Evolutionary conservation across 2,797 vertebrate species (phyloP).

Genomic region (Carapus acus): DNA sequence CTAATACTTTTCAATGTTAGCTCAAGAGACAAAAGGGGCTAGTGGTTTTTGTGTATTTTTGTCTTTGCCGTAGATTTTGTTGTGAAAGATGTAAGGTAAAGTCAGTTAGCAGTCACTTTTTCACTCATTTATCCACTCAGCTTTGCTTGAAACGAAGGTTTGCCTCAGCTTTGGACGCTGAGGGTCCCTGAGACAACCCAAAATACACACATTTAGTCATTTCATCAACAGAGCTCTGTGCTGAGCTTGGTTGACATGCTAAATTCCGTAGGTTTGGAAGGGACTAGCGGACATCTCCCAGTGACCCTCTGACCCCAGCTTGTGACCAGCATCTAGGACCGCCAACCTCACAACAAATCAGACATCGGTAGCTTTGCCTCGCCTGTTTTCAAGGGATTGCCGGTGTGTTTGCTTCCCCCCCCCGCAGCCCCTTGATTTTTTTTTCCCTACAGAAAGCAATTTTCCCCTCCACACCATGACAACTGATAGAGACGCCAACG

Average conservation of each 20-base stretch:
- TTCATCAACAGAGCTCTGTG: constrained; percentile 4
- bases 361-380: constrained; percentile 19
- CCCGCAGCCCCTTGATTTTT: too few relatives aligned
- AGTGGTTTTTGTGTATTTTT: too few relatives aligned
- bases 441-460: constrained; percentile 41
- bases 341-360: constrained; percentile 11
- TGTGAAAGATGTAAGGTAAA: too few relatives aligned
- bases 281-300: constrained; percentile 17
- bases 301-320: constrained; percentile 13
- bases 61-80: too few relatives aligned
- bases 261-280: constrained; percentile 8
- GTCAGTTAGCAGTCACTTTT: too few relatives aligned
- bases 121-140: not conserved
- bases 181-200: constrained; percentile 10
- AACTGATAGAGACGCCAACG: constrained; percentile 27
- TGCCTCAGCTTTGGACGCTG: constrained; percentile 1
- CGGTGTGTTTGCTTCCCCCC: constrained; percentile 38
- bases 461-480: constrained; percentile 34
- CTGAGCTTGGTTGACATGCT: too few relatives aligned
- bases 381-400: constrained; percentile 31
- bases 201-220: constrained; percentile 9
- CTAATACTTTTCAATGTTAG: too few relatives aligned
- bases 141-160: constrained; percentile 1
- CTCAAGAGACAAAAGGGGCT: too few relatives aligned
- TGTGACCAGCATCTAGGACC: too few relatives aligned